Percentiles rank a stretch among this genome's conserved stretches.
phyloP scores from a whole-genome alignment of 1,140 invertebrate genomes.

The Hesperophylax magnus region DNA sequence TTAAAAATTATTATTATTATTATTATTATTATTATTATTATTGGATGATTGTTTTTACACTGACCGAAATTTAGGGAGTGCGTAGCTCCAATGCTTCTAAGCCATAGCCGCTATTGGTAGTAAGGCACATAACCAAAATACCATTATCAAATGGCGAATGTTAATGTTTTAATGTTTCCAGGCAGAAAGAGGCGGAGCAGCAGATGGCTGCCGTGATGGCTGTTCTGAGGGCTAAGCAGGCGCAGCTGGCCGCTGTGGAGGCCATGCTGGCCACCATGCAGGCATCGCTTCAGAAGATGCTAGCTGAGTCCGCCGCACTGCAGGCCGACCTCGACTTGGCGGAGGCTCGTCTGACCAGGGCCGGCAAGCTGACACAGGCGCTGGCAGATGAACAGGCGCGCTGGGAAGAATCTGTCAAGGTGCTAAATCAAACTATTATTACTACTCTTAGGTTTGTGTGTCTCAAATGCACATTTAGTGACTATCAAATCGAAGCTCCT shows the following conservation, averaged over 20 bases:
- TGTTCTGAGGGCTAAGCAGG: slow-evolving; percentile 84
- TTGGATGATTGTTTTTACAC: no score
- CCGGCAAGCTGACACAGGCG: slow-evolving; percentile 86
- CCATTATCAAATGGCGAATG: no score
- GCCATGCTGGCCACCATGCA: slow-evolving; percentile 70
- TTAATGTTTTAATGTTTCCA: slow-evolving; percentile 58
- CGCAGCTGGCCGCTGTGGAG: slow-evolving; percentile 81
- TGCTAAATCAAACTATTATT: slow-evolving; percentile 59
- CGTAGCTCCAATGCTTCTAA: no score
- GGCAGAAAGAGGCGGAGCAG: slow-evolving; percentile 80
- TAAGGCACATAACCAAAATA: no score
- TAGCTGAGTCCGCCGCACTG: slow-evolving; percentile 78
- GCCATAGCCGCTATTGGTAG: no score
- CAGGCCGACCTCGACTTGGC: slow-evolving; percentile 85
- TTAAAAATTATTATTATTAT: no score
- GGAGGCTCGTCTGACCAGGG: slow-evolving; percentile 81
- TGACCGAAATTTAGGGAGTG: no score
- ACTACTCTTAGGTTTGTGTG: no score
- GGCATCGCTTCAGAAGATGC: slow-evolving; percentile 68
- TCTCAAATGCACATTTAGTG: no score
- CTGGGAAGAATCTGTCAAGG: slow-evolving; percentile 84
- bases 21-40: no score
- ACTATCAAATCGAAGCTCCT: no score
- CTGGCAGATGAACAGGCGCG: slow-evolving; percentile 87
- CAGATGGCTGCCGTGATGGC: slow-evolving; percentile 84